Evolutionary conservation across 2,888 invertebrate species (phyloP), one percentile per base, ranked within the genome.

Genomic region (Bursaphelenchus okinawaensis): DNA sequence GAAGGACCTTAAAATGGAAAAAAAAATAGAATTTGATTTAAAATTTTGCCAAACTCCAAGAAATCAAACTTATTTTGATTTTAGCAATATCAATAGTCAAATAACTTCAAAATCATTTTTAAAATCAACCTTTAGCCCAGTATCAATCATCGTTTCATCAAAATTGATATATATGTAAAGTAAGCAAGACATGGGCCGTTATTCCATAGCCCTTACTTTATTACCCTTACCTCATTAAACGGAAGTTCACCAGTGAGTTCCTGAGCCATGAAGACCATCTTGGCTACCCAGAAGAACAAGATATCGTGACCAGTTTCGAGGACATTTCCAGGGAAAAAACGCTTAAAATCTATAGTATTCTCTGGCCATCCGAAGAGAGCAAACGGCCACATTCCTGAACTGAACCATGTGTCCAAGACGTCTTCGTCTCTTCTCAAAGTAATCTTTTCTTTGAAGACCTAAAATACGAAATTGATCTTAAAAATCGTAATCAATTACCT

Each of bases 331-430:
- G 98, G 98, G 86, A 93, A 99, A 85, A 92, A 93, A 0, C 88
- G 88, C 83, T 89, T 83, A 62, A 75, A 24, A 52, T 76, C 77
- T 26, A 55, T 63, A 6, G 81, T 81, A 78, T 85, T 63, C 50
- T 94, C 90, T 0, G 96, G 96, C 98, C 98, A 98, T 9, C 94
- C 96, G 83, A 96, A 91, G 51, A 92, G 89, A 0, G 95, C 90
- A 85, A 98, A 96, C 0, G 98, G 93, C 83, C 95, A 93, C 52
- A 98, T 87, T 0, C 90, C 95, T 0, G 96, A 91, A 0, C 95
- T 95, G 86, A 98, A 98, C 98, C 98, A 99, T 0, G 98, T 98
- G 83, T 98, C 98, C 68, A 98, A 85, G 0, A 99, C 98, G 85
- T 99, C 98, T 52, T 92, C 91, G 83, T 98, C 96, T 80, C 84